Evolutionary conservation across 2,797 vertebrate genomes (phyloP).

Genomic region (Erpetoichthys calabaricus): DNA sequence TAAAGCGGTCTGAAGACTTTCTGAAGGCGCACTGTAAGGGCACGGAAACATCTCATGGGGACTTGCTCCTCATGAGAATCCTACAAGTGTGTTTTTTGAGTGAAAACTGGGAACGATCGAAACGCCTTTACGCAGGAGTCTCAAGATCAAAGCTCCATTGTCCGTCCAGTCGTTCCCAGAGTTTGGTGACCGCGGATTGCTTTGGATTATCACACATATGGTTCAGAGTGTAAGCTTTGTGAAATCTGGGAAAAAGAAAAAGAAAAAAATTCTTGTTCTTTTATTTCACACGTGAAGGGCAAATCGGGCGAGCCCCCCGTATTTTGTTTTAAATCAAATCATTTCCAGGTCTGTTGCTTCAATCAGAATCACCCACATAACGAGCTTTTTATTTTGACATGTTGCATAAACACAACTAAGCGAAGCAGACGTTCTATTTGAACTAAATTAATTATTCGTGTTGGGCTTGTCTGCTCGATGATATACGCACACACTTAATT

Average conservation of each 20-base stretch:
- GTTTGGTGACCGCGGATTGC: conserved; percentile 63
- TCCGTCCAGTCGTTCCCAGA: conserved; percentile 40
- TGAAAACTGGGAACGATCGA: not conserved
- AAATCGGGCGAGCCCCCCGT: conserved; percentile 34
- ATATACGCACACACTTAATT: too few species aligned
- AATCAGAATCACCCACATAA: not conserved
- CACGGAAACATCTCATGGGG: too few species aligned
- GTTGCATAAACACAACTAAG: not conserved
- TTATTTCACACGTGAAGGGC: conserved; percentile 40
- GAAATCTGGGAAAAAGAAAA: conserved; percentile 68
- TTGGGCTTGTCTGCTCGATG: too few species aligned
- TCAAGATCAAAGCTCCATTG: conserved; percentile 3
- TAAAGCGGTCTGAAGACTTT: too few species aligned
- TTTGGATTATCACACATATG: conserved; percentile 85
- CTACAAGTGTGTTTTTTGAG: too few species aligned
- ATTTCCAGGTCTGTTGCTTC: not conserved
- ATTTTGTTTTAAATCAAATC: conserved; percentile 27
- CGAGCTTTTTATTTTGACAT: not conserved
- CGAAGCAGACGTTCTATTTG: too few species aligned
- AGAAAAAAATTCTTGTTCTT: conserved; percentile 32
- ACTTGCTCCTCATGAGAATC: too few species aligned
- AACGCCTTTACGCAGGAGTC: not conserved
- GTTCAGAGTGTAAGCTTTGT: conserved; percentile 72
- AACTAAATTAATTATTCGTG: too few species aligned
- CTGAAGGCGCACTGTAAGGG: too few species aligned